Conservation (phyloP, 2,113 vertebrate species). For the Misgurnus mizolepis region DNA sequence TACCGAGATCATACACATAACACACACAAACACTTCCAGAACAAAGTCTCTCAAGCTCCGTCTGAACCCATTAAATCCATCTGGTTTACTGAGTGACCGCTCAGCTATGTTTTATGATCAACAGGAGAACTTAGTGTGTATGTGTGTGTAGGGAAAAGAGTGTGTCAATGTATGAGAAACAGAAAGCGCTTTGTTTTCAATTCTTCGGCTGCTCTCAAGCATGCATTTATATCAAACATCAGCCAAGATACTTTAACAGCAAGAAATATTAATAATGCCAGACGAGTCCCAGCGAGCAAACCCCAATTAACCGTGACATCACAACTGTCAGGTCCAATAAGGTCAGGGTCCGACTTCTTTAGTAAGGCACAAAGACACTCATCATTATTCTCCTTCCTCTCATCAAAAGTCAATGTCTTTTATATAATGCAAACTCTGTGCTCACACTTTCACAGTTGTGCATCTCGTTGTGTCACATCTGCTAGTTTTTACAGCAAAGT, state of each 20-base stretch:
- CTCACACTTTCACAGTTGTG: constrained; percentile 38
- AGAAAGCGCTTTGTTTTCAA: background rate
- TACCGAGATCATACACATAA: background rate
- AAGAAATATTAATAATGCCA: constrained; percentile 27
- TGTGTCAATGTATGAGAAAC: background rate
- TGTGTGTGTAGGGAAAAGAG: background rate
- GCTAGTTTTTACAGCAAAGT: constrained; percentile 35
- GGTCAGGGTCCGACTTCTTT: constrained; percentile 48
- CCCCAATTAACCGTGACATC: constrained; percentile 50
- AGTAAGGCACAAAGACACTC: constrained; percentile 42
- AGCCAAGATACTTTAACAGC: constrained; percentile 43
- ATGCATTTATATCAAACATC: constrained; percentile 47
- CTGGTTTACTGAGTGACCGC: constrained; percentile 56
- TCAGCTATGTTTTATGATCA: constrained; percentile 60
- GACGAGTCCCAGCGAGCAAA: constrained; percentile 35
- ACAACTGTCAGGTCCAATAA: constrained; percentile 46
- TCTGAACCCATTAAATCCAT: constrained; percentile 60
- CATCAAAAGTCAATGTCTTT: constrained; percentile 42
- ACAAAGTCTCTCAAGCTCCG: constrained; percentile 43
- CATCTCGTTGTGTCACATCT: constrained; percentile 58
- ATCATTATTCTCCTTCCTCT: constrained; percentile 61
- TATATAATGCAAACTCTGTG: background rate
- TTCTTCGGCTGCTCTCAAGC: background rate
- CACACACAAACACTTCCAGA: constrained; percentile 7
- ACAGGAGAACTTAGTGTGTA: constrained; percentile 34